A percentile compares a stretch with the other conserved stretches of the same genome.
phyloP scores from a whole-genome alignment of 2,888 invertebrate genomes.

The Diarsia rubi region DNA sequence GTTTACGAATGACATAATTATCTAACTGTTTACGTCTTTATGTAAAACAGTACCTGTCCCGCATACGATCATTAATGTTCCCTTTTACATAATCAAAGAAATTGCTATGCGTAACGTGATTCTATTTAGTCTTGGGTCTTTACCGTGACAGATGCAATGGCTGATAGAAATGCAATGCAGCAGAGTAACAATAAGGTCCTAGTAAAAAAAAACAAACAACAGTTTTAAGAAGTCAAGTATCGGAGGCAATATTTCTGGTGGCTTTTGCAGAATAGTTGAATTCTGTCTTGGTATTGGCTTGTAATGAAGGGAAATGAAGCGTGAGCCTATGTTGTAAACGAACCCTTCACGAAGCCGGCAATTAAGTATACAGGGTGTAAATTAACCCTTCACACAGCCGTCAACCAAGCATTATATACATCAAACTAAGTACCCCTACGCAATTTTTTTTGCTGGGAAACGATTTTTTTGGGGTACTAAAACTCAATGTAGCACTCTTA shows the following conservation, averaged over 20 bases:
- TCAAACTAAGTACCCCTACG: no score
- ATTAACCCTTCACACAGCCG: no score
- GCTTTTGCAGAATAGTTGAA: background rate
- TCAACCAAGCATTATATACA: no score
- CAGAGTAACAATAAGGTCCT: background rate
- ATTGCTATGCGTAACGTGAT: constrained; percentile 15
- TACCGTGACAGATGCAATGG: constrained; percentile 5
- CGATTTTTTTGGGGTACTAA: no score
- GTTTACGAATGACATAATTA: constrained; percentile 52
- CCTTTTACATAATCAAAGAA: constrained; percentile 32
- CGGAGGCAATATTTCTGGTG: background rate
- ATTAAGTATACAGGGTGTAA: no score
- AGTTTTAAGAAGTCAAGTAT: background rate
- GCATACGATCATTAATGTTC: constrained; percentile 24
- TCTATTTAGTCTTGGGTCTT: constrained; percentile 11
- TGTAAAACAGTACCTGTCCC: constrained; percentile 37
- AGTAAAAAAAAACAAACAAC: background rate
- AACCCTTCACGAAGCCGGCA: background rate
- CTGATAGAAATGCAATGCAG: background rate
- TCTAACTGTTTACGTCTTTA: constrained; percentile 27
- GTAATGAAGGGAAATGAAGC: background rate
- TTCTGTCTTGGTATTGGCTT: background rate
- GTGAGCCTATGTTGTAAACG: background rate
- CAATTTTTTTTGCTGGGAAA: no score
- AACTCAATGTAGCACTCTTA: no score